Evolutionary conservation across 2,113 vertebrate genomes (phyloP), one percentile per base, ranked within the genome.

Genomic region (Varanus komodoensis): DNA sequence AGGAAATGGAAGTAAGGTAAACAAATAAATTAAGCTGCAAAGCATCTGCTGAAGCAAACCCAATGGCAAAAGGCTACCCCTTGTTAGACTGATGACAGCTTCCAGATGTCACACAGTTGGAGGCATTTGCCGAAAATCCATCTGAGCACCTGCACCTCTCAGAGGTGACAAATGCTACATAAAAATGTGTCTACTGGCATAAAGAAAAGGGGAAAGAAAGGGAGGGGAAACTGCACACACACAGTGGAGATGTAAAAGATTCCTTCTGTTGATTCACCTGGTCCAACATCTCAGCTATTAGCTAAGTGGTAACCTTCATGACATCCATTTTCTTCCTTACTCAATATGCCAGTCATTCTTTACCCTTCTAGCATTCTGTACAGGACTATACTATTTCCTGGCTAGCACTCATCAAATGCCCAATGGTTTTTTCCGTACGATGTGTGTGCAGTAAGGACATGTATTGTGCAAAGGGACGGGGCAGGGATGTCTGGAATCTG

Each of bases 81-180:
- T 96, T 91, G 84, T 95, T 95, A 91, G 93, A 91, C 87, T 77
- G 67, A 21, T 94, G 95, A 93, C 93, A 92, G 89, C 38, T 92
- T 82, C 94, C 92, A 96, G 90, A 94, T 96, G 93, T 94, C 94
- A 92, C 94, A 88, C 92, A 91, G 95, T 95, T 92, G 96, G 93
- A 92, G 93, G 94, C 75, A 48, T 93, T 94, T 94, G 93, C 90
- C 92, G 38, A 86, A 96, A 94, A 92, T 89, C 88, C 92, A 93
- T 94, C 4, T 91, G 91, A 94, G 90, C 88, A 95, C 91, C 92
- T 92, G 89, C 75, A 71, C 88, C 89, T 52, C 0, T 89, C 89
- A 94, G 85, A 94, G 87, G 78, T 89, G 81, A 81, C 91, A 92
- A 95, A 86, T 91, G 86, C 89, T 94, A 89, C 82, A 68, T 74